phyloP scores from a whole-genome alignment of 2,888 invertebrate species.

The Agrypnus murinus region DNA sequence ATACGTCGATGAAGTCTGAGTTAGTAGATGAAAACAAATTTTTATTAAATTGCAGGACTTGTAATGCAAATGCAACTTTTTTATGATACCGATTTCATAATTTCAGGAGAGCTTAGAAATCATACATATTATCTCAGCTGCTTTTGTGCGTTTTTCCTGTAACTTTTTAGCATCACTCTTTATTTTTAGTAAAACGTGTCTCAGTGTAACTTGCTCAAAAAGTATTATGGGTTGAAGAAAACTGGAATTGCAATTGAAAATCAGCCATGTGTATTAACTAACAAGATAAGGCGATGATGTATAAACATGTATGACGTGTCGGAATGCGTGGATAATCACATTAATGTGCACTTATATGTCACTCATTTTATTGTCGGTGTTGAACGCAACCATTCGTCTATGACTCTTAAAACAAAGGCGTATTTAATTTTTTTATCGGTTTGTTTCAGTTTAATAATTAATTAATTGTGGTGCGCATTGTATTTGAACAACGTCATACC shows the following conservation, averaged over 20 bases:
- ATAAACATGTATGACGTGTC: slow-evolving; percentile 41
- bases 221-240: slow-evolving; percentile 7
- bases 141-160: too few species aligned
- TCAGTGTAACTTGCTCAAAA: too few species aligned
- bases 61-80: too few species aligned
- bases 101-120: too few species aligned
- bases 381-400: slow-evolving; percentile 39
- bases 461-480: slow-evolving; percentile 30
- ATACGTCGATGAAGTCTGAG: too few species aligned
- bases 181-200: too few species aligned
- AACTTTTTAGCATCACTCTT: too few species aligned
- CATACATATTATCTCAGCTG: too few species aligned
- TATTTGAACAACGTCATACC: slow-evolving; percentile 11
- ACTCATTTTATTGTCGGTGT: slow-evolving; percentile 35
- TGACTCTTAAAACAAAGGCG: slow-evolving; percentile 42
- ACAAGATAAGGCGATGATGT: slow-evolving; percentile 40
- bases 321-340: slow-evolving; percentile 44
- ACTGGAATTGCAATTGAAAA: slow-evolving; percentile 36
- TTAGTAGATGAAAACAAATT: too few species aligned
- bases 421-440: slow-evolving; percentile 35
- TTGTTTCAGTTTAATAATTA: slow-evolving; percentile 35
- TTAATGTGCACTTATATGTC: slow-evolving; percentile 47
- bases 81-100: too few species aligned
- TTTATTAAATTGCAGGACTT: too few species aligned
- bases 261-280: slow-evolving; percentile 39